phyloP scores from a whole-genome alignment of 2,888 invertebrate genomes.

The Sinotaia quadrata region DNA sequence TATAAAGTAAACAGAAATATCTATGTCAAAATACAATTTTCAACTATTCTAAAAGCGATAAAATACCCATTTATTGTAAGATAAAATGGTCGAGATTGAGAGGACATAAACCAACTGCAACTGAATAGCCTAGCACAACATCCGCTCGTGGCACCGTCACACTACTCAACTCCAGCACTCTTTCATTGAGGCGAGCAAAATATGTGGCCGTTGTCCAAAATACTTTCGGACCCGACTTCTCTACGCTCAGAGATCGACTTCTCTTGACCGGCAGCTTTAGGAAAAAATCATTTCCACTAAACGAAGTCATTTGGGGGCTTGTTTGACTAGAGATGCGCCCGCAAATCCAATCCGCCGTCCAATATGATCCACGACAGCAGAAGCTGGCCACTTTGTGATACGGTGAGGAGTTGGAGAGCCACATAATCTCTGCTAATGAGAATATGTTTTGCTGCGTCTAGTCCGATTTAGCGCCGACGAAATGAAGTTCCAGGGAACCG shows the following conservation, averaged over 20 bases:
- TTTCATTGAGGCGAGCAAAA: no score
- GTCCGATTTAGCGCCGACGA: slow-evolving; percentile 30
- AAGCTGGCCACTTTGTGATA: slow-evolving; percentile 7
- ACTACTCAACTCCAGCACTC: no score
- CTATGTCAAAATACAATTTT: no score
- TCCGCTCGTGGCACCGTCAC: no score
- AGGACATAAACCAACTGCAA: no score
- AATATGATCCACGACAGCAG: not conserved
- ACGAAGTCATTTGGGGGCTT: slow-evolving; percentile 14
- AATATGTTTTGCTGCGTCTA: slow-evolving; percentile 41
- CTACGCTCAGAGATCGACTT: not conserved
- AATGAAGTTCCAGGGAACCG: slow-evolving; percentile 17
- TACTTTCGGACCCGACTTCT: no score
- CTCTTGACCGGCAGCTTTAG: not conserved
- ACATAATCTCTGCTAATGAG: slow-evolving; percentile 29
- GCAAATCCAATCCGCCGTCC: slow-evolving; percentile 15
- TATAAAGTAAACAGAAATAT: no score
- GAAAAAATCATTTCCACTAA: not conserved
- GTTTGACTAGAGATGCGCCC: not conserved
- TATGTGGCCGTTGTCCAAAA: no score
- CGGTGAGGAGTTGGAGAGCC: not conserved
- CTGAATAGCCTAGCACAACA: no score
- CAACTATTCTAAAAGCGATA: no score
- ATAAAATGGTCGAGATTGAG: no score
- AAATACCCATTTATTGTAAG: no score